Conservation (phyloP, 2,113 vertebrate genomes). For the Grallaria varia region DNA sequence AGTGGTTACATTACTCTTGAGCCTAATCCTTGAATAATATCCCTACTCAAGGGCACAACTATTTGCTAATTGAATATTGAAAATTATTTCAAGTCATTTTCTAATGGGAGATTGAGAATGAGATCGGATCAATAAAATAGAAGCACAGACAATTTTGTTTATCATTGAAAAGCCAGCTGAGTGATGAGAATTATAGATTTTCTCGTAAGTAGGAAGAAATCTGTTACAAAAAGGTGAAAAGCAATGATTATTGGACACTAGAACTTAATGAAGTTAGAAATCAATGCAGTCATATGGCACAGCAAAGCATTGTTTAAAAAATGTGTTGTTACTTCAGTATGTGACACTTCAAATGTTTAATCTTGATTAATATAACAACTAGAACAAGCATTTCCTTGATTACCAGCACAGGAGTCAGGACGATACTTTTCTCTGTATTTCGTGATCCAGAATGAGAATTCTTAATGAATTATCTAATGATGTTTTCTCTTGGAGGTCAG, state of each 20-base stretch:
- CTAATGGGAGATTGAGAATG: background rate
- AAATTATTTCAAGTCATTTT: background rate
- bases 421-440: background rate
- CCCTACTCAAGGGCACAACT: background rate
- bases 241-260: background rate
- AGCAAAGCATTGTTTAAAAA: background rate
- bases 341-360: background rate
- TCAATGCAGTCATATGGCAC: background rate
- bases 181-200: background rate
- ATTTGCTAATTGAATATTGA: background rate
- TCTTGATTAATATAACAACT: background rate
- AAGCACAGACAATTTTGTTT: background rate
- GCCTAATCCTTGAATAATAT: background rate
- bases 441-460: slow-evolving; percentile 9
- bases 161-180: background rate
- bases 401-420: background rate
- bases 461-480: background rate
- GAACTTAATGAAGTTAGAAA: background rate
- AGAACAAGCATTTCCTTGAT: background rate
- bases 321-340: background rate
- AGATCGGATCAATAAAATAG: background rate
- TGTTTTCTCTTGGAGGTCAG: background rate
- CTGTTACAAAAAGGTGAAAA: background rate
- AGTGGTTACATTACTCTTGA: background rate
- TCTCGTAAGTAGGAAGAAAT: background rate